These are phyloP conservation scores for Drosophila repletoides DNA, from an alignment of 1,140 invertebrate species.

Conservation along the genomic window DNA sequence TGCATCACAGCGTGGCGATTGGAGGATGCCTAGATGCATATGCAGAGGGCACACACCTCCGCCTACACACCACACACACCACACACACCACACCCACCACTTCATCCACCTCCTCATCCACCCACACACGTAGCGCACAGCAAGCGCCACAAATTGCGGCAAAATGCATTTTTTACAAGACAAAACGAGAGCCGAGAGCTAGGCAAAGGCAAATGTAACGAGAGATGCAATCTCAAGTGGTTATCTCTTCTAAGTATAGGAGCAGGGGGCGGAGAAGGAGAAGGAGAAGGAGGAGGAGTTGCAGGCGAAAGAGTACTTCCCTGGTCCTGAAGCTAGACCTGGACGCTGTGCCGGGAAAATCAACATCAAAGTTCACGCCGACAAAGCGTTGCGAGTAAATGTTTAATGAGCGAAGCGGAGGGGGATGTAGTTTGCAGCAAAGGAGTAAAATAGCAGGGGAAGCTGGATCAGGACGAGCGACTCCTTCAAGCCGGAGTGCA, in stretches of 20 bases:
- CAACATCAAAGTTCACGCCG: conserved; percentile 81
- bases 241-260: conserved; percentile 57
- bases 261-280: background rate
- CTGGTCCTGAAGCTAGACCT: too few species aligned
- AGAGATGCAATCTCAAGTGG: conserved; percentile 77
- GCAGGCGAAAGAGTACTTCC: background rate
- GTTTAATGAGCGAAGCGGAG: conserved; percentile 67
- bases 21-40: conserved; percentile 4
- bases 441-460: conserved; percentile 29
- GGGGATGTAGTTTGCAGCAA: conserved; percentile 53
- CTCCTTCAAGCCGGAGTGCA: conserved; percentile 63
- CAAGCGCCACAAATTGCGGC: conserved; percentile 70
- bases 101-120: background rate
- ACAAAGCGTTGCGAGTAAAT: conserved; percentile 78
- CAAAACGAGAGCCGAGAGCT: conserved; percentile 34
- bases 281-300: background rate
- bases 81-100: background rate
- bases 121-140: conserved; percentile 6
- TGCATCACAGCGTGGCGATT: conserved; percentile 30
- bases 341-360: conserved; percentile 45
- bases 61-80: background rate
- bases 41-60: too few species aligned
- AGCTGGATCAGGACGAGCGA: conserved; percentile 37
- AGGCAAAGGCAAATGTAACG: conserved; percentile 19
- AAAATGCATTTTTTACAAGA: conserved; percentile 77